phyloP scores from a whole-genome alignment of 2,797 vertebrate genomes.

The Gephyroberyx darwinii region DNA sequence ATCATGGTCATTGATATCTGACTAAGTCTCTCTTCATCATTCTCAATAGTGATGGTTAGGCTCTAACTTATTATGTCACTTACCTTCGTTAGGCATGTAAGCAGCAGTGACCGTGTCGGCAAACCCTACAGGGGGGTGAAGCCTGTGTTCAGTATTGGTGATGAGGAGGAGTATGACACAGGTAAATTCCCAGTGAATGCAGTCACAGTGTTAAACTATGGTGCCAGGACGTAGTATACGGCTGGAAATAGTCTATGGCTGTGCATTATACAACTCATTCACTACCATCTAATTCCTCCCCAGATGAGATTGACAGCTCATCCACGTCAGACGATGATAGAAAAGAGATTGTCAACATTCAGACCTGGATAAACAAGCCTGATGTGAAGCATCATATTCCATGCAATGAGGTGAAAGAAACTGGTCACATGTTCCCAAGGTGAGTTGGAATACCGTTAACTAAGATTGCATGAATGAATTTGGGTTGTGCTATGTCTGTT shows the following conservation, averaged over 20 bases:
- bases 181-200: slow-evolving; percentile 74
- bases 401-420: slow-evolving; percentile 98
- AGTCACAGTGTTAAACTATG: neutral
- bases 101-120: slow-evolving; percentile 96
- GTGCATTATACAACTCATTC: neutral
- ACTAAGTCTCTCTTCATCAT: neutral
- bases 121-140: slow-evolving; percentile 98
- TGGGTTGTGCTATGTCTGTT: neutral
- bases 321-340: slow-evolving; percentile 98
- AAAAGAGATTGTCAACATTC: slow-evolving; percentile 97
- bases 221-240: no score
- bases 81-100: slow-evolving; percentile 87
- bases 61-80: neutral
- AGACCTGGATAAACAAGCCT: slow-evolving; percentile 98
- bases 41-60: neutral
- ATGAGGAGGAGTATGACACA: slow-evolving; percentile 98
- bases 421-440: slow-evolving; percentile 98
- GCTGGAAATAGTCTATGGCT: no score
- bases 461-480: neutral
- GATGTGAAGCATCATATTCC: slow-evolving; percentile 95
- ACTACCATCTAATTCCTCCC: neutral
- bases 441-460: slow-evolving; percentile 59
- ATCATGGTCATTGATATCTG: slow-evolving; percentile 5
- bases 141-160: slow-evolving; percentile 97
- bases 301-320: slow-evolving; percentile 98